Evolutionary conservation across 2,113 vertebrate species (phyloP).

Genomic region (Leuciscus idus): DNA sequence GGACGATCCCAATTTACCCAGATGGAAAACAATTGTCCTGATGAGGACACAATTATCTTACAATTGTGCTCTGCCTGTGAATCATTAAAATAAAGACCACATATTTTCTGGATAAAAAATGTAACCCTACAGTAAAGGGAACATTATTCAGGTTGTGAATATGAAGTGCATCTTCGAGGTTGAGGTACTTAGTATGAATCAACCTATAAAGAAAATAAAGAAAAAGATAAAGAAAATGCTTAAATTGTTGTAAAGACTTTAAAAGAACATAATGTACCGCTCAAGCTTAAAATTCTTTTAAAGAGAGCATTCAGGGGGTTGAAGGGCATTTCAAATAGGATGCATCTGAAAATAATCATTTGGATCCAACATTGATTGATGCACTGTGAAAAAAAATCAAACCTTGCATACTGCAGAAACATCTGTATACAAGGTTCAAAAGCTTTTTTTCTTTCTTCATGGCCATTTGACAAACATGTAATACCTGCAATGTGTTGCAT

Average conservation of each 20-base stretch:
- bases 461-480: not conserved
- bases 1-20: not conserved
- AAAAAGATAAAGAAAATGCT: not conserved
- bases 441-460: too few species aligned
- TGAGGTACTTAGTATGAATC: not conserved
- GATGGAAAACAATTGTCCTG: slow-evolving; percentile 25
- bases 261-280: not conserved
- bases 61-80: not conserved
- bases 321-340: not conserved
- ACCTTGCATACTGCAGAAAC: not conserved
- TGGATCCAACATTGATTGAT: not conserved
- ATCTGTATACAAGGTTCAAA: not conserved
- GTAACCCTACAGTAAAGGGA: not conserved
- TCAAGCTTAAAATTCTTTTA: not conserved
- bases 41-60: slow-evolving; percentile 28
- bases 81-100: slow-evolving; percentile 4
- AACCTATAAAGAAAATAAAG: not conserved
- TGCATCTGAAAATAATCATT: not conserved
- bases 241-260: not conserved
- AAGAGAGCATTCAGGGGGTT: not conserved
- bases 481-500: not conserved
- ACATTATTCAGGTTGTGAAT: slow-evolving; percentile 5
- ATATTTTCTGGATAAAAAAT: slow-evolving; percentile 2
- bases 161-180: not conserved
- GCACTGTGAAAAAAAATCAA: not conserved